Percentiles rank a stretch among this genome's conserved stretches.
phyloP scores from a whole-genome alignment of 2,113 vertebrate species.

The Panthera leo region DNA sequence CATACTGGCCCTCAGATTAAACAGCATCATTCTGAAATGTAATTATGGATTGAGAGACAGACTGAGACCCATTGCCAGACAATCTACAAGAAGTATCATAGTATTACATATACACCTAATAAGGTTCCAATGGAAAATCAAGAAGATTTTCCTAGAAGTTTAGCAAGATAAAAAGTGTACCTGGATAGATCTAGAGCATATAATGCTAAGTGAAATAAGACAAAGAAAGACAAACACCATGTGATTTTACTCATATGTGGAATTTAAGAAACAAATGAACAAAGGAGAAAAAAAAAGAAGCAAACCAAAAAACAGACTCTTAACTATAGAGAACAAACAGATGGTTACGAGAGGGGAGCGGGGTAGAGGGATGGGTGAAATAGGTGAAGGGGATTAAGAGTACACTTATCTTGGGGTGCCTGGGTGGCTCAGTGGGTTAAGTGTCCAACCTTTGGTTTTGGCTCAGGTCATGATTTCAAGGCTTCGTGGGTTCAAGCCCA shows the following conservation, averaged over 20 bases:
- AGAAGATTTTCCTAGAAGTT: background rate
- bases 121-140: background rate
- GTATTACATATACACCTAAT: background rate
- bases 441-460: too few species aligned
- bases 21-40: background rate
- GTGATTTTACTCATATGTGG: background rate
- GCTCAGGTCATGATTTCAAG: too few species aligned
- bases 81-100: background rate
- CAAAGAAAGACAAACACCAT: background rate
- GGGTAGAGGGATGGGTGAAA: background rate
- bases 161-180: background rate
- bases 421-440: too few species aligned
- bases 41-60: background rate
- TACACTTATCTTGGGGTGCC: background rate
- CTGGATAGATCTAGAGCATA: background rate
- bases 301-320: background rate
- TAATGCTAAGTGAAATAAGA: background rate
- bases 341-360: background rate
- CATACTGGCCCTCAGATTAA: background rate
- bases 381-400: background rate
- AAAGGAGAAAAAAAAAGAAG: background rate
- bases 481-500: too few species aligned
- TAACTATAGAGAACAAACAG: background rate
- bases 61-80: background rate
- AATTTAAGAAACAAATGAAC: background rate